These are phyloP conservation scores for Crocodylus rhombifer DNA, from an alignment of 2,797 vertebrate genomes.

Conservation along the genomic window DNA sequence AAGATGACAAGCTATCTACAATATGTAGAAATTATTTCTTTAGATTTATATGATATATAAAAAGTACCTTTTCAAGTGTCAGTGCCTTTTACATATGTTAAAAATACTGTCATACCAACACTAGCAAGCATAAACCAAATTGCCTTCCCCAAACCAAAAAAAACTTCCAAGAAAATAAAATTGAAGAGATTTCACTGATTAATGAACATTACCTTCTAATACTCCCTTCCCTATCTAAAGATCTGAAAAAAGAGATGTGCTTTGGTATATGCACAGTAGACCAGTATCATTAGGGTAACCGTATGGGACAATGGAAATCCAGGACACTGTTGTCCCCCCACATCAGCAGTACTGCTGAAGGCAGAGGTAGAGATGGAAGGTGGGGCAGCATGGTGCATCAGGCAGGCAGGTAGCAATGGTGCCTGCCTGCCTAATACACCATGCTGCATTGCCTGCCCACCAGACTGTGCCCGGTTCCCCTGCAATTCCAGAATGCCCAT, in stretches of 20 bases:
- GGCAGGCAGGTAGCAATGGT: too few relatives aligned
- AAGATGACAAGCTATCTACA: background rate
- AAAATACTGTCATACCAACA: background rate
- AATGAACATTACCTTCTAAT: background rate
- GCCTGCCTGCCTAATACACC: too few relatives aligned
- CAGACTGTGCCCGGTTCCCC: too few relatives aligned
- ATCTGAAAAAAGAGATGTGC: background rate
- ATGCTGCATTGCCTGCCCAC: too few relatives aligned
- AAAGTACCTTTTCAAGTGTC: background rate
- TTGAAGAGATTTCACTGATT: rapidly evolving
- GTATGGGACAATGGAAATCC: too few relatives aligned
- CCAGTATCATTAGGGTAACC: too few relatives aligned
- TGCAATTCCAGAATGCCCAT: too few relatives aligned
- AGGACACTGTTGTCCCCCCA: too few relatives aligned
- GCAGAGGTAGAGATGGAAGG: background rate
- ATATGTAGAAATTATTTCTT: background rate
- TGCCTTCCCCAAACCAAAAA: background rate
- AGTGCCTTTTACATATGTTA: background rate
- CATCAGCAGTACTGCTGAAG: background rate
- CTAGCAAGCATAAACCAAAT: background rate
- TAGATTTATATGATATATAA: background rate
- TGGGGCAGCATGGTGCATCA: background rate
- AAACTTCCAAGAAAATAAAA: background rate
- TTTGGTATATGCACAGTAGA: background rate
- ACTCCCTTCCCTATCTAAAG: background rate